Base-by-base conservation (phyloP, 2,888 invertebrate genomes). In the Noctua janthe region DNA sequence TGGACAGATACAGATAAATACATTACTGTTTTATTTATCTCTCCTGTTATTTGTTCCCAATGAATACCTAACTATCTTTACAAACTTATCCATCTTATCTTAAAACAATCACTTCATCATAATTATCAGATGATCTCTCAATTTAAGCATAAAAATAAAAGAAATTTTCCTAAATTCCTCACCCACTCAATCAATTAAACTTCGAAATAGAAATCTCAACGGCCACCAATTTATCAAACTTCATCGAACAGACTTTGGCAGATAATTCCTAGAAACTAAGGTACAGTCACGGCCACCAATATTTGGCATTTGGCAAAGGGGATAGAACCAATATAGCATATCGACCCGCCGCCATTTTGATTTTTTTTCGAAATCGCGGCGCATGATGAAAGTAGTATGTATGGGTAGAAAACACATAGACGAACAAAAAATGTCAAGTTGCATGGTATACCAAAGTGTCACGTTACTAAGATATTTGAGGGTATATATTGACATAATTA, bases 251-350 rank as follows among this genome's bases (percentile, higher is more conserved):
- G 87, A 88, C 84, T 88, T 84, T 80, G 82, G 77, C 82, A 91
- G 89, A 90, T 91, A 91, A 87, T 83, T 83, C 74, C 81, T 91
- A 92, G 91, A 92, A 92, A 91, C 91, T 90, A 74, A 80, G 29
- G 90, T 75, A 74, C 74, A 69, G 69, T 69, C 39, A 39, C 20
- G 20, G 0, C 20, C 66, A 39, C 4, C 1, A 35, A 17, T 64
- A 20, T 64, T 35, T 35, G 15, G 8, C 17, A 29, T 62, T 62
- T 29, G 15, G 62, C 23, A 39, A 35, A 35, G 35, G 35, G 35
- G 35, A 35, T 35, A 35, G 35, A 35, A 35, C 2, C 35, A 3
- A 35, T 35, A 2, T 35, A 3, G 35, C 35, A 35, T 35, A 35
- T 35, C 35, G 35, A 35, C 35, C 3, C 35, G 2, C 35, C 35